phyloP scores from a whole-genome alignment of 1,140 invertebrate species.

The Eumaeus atala region DNA sequence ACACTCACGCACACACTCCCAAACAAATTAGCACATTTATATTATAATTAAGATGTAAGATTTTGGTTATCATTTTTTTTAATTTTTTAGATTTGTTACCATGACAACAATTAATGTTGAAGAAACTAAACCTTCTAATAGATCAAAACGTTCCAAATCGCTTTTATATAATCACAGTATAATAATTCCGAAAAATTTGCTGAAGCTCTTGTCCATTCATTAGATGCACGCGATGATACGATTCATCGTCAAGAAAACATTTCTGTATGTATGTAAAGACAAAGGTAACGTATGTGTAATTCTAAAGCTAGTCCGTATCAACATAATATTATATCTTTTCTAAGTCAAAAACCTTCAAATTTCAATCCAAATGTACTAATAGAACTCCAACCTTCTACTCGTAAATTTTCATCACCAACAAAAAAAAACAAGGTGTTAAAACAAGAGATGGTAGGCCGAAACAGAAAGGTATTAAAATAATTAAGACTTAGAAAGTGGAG shows the following conservation, averaged over 20 bases:
- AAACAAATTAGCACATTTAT: no score
- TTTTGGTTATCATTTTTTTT: background rate
- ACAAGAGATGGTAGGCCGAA: background rate
- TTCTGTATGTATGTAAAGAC: no score
- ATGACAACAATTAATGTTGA: background rate
- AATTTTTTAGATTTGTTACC: background rate
- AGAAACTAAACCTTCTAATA: background rate
- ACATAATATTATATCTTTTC: background rate
- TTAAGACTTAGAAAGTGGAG: background rate
- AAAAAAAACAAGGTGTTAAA: background rate
- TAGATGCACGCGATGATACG: background rate
- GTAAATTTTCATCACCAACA: background rate
- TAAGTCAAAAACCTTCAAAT: slow-evolving; percentile 1
- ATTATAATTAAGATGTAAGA: background rate
- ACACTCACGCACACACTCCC: no score
- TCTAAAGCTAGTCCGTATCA: background rate
- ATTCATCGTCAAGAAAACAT: background rate
- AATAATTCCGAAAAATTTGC: slow-evolving; percentile 1
- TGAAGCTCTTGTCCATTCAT: slow-evolving; percentile 1
- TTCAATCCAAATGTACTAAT: background rate
- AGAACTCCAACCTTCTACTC: slow-evolving; percentile 6
- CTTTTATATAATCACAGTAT: background rate
- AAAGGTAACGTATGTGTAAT: background rate
- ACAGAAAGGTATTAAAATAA: slow-evolving; percentile 9
- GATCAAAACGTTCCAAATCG: background rate